Evolutionary conservation across 1,140 invertebrate genomes (phyloP), one percentile per base, ranked within the genome.

Genomic region (Eueides isabella): DNA sequence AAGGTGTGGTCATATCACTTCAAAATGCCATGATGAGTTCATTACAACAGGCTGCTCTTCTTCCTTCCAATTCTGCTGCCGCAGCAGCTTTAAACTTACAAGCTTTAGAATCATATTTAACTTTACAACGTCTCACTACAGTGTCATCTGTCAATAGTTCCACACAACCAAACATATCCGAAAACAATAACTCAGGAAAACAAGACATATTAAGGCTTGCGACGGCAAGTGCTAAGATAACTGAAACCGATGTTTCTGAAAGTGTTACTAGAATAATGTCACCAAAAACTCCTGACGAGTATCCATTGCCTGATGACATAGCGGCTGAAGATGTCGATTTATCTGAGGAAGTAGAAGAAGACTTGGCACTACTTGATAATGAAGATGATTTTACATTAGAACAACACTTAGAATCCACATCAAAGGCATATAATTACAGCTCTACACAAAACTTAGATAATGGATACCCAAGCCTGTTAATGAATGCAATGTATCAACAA

Each of bases 41-140:
- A 2, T 87, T 96, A 67, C 96, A 96, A 80, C 96, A 96, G 82
- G 96, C 96, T 0, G 96, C 96, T 0, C 88, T 97, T 6, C 85
- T 97, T 69, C 96, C 97, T 0, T 95, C 96, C 0, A 96, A 96
- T 76, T 97, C 96, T 1, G 96, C 96, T 1, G 96, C 96, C 2
- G 96, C 96, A 1, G 96, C 96, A 5, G 97, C 97, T 0, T 91
- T 97, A 5, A 97, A 97, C 89, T 93, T 97, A 5, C 97, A 97
- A 91, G 97, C 97, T 3, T 87, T 97, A 38, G 96, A 97, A 92
- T 97, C 96, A 30, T 97, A 97, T 91, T 93, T 97, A 84, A 96
- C 97, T 14, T 91, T 97, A 38, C 97, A 97, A 90, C 94, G 96
- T 72, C 92, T 97, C 28, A 95, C 95, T 1, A 92, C 91, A 38